A percentile compares a stretch with the other conserved stretches of the same genome.
These are phyloP conservation scores for Varanus salvator DNA, from an alignment of 2,113 vertebrate species.

Conservation along the genomic window DNA sequence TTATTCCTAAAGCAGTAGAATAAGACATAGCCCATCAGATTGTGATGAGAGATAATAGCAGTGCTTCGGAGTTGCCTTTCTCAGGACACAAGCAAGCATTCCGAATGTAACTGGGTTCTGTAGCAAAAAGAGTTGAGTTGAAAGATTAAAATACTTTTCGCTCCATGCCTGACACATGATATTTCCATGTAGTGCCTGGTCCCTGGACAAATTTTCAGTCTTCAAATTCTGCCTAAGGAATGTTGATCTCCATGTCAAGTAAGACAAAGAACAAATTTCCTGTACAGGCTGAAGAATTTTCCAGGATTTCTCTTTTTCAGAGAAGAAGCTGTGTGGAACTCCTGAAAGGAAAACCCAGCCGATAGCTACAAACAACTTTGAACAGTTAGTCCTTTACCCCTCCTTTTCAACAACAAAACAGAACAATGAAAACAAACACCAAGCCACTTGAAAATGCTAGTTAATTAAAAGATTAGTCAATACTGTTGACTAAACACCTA, in stretches of 20 bases:
- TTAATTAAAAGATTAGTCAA: background rate
- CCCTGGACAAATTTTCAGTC: accelerated
- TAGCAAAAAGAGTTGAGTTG: background rate
- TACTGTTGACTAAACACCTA: background rate
- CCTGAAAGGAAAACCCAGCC: background rate
- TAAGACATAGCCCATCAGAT: background rate
- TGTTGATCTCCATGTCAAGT: constrained; percentile 14
- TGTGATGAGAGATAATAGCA: background rate
- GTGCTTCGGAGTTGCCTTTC: accelerated
- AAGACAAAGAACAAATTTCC: constrained; percentile 12
- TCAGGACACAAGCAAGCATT: background rate
- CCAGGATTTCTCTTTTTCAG: background rate
- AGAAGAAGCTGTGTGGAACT: background rate
- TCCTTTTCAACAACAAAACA: background rate
- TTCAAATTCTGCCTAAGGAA: constrained; percentile 28
- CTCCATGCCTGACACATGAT: background rate
- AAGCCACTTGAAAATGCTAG: background rate
- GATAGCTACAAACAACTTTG: background rate
- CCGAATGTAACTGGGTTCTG: background rate
- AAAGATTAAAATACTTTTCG: background rate
- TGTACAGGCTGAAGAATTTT: constrained; percentile 2
- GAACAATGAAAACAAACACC: background rate
- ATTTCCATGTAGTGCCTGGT: constrained; percentile 14
- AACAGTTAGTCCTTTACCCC: background rate
- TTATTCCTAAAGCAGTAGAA: background rate